A percentile compares a stretch with the other conserved stretches of the same genome.
Conservation (phyloP, 2,113 vertebrate species). For the Neogobius melanostomus region DNA sequence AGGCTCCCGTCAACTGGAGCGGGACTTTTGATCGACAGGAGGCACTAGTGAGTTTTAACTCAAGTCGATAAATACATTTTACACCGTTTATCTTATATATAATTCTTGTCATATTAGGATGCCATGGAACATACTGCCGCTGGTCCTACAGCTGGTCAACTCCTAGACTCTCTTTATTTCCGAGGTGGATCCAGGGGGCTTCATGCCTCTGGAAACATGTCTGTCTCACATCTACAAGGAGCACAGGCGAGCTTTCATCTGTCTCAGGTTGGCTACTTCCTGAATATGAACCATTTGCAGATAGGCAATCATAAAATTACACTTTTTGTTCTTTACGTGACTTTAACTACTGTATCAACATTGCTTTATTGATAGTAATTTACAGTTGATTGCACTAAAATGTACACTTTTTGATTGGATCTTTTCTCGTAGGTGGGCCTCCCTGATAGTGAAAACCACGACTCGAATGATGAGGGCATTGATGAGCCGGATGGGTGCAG, state of each 20-base stretch:
- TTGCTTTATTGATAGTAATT: no score
- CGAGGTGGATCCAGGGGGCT: constrained; percentile 47
- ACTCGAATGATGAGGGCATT: constrained; percentile 34
- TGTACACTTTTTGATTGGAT: neutral
- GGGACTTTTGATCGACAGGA: constrained; percentile 64
- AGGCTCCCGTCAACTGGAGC: constrained; percentile 66
- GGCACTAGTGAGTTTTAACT: constrained; percentile 61
- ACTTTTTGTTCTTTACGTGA: neutral
- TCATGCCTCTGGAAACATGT: constrained; percentile 39
- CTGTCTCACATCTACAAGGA: constrained; percentile 51
- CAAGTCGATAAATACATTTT: no score
- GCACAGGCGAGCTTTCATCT: constrained; percentile 57
- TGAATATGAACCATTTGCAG: no score
- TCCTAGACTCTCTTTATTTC: constrained; percentile 67
- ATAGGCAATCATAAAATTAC: no score
- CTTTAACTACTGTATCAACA: no score
- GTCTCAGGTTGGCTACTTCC: constrained; percentile 45
- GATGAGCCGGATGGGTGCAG: constrained; percentile 49
- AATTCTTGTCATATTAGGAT: constrained; percentile 55
- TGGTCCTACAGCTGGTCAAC: constrained; percentile 20
- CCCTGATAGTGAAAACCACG: constrained; percentile 26
- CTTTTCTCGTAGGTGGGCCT: constrained; percentile 31
- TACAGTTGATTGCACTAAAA: neutral
- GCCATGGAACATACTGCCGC: constrained; percentile 55
- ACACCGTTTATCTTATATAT: no score